Evolutionary conservation across 2,797 vertebrate species (phyloP).

Genomic region (Parotocinclus haroldoi): DNA sequence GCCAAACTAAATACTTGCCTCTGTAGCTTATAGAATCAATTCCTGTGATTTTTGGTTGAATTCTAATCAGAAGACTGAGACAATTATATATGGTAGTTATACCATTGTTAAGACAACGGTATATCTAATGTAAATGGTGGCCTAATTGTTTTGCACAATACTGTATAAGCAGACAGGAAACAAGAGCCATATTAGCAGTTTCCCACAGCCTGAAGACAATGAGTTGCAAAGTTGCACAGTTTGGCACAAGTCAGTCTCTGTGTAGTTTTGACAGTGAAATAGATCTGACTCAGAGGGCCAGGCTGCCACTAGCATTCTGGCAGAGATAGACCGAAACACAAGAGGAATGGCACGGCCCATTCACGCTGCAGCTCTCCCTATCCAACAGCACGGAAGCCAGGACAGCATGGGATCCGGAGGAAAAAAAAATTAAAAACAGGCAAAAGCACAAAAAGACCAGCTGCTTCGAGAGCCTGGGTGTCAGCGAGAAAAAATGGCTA

Average conservation of each 20-base stretch:
- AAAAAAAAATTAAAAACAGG: constrained; percentile 49
- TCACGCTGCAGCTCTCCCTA: constrained; percentile 57
- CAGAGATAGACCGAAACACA: constrained; percentile 39
- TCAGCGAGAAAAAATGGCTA: constrained; percentile 51
- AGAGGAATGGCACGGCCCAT: constrained; percentile 55
- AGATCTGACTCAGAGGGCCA: constrained; percentile 39
- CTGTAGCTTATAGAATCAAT: no score
- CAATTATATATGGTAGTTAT: no score
- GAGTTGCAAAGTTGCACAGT: constrained; percentile 16
- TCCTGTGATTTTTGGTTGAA: no score
- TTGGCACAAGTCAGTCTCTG: constrained; percentile 17
- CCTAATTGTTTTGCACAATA: constrained; percentile 2
- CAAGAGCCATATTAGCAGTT: constrained; percentile 6
- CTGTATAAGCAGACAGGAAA: constrained; percentile 22
- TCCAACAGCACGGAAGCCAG: constrained; percentile 62
- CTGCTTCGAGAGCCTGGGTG: constrained; percentile 64
- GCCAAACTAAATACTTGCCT: no score
- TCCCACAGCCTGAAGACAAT: constrained; percentile 26
- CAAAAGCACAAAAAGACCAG: constrained; percentile 69
- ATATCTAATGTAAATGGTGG: constrained; percentile 7
- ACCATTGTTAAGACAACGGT: no score
- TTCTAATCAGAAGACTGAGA: no score
- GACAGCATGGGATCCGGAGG: constrained; percentile 72
- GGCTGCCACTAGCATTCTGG: constrained; percentile 40
- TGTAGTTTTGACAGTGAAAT: constrained; percentile 34